Evolutionary conservation across 2,888 invertebrate genomes (phyloP), one percentile per base, ranked within the genome.

Genomic region (Ferrisia virgata): DNA sequence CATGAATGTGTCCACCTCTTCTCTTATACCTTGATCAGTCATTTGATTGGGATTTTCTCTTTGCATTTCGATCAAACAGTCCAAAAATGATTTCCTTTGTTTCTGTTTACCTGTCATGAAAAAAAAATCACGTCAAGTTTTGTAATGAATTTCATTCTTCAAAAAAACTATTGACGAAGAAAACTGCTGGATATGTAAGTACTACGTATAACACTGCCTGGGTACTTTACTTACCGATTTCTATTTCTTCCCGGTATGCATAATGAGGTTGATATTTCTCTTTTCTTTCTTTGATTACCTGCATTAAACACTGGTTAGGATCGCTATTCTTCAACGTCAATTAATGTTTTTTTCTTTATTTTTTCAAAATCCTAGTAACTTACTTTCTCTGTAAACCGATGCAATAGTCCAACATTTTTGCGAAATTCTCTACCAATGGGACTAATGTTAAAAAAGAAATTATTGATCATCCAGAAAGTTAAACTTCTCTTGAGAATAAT

Each of bases 1-100:
- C 81, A 87, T 86, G 43, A 87, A 87, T 11, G 87, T 87, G 40
- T 87, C 86, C 5, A 87, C 86, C 85, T 87, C 86, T 76, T 87
- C 86, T 78, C 86, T 47, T 5, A 87, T 86, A 43, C 86, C 87
- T 31, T 53, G 39, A 39, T 86, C 85, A 28, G 85, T 85, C 84
- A 86, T 85, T 28, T 85, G 79, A 36, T 84, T 82, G 2, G 86
- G 85, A 36, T 84, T 79, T 69, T 85, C 81, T 25, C 84, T 79
- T 25, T 85, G 85, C 22, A 86, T 72, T 43, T 85, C 84, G 22
- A 86, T 84, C 1, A 86, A 79, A 43, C 84, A 85, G 25, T 86
- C 86, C 36, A 86, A 79, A 69, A 86, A 86, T 39, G 86, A 85
- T 85, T 83, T 85, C 1, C 85, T 43, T 33, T 69, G 79, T 64